Conservation (phyloP, 2,888 invertebrate species). For the Nemoura dubitans region DNA sequence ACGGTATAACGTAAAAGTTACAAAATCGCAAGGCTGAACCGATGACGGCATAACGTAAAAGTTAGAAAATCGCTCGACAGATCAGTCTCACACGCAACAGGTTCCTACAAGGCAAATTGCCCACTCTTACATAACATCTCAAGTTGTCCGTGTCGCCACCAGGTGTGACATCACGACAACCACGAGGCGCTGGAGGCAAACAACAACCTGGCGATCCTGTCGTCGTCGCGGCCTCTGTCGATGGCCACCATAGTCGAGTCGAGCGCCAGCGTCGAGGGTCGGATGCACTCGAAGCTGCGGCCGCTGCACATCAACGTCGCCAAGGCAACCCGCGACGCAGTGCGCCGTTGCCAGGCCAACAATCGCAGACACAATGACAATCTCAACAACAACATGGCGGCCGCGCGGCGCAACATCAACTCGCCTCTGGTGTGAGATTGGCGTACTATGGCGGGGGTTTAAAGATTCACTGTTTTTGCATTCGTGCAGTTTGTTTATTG, state of each 20-base stretch:
- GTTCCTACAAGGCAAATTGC: too few relatives aligned
- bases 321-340: not conserved
- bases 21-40: too few relatives aligned
- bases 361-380: not conserved
- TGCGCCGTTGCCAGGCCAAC: not conserved
- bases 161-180: conserved; percentile 26
- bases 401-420: not conserved
- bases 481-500: not conserved
- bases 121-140: too few relatives aligned
- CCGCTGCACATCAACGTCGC: conserved; percentile 28
- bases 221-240: conserved; percentile 63
- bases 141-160: not conserved
- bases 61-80: too few relatives aligned
- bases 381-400: not conserved
- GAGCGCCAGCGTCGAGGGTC: not conserved
- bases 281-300: conserved; percentile 31
- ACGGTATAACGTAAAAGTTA: too few relatives aligned
- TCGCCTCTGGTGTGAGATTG: not conserved
- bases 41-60: too few relatives aligned
- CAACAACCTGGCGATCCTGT: conserved; percentile 61
- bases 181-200: not conserved
- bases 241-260: conserved; percentile 59
- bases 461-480: not conserved
- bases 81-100: too few relatives aligned
- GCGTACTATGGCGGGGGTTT: not conserved